Evolutionary conservation across 2,888 invertebrate genomes (phyloP).

Genomic region (Diarsia dahlii): DNA sequence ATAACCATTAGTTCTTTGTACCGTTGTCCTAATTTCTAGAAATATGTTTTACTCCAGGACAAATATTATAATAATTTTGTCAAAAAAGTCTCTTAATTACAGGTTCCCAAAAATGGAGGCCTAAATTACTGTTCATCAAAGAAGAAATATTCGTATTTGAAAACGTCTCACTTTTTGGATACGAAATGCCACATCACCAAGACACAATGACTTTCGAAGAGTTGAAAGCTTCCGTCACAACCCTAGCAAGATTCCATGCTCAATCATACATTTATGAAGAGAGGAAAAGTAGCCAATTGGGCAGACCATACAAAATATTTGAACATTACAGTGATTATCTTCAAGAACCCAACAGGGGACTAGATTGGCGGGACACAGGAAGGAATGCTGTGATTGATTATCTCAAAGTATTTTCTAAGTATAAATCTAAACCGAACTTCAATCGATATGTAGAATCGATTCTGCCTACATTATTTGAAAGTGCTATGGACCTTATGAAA

Average conservation of each 20-base stretch:
- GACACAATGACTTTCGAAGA: constrained; percentile 80
- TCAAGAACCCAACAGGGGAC: constrained; percentile 73
- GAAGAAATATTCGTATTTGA: constrained; percentile 85
- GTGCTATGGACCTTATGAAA: constrained; percentile 77
- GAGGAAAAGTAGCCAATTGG: constrained; percentile 77
- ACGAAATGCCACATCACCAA: constrained; percentile 77
- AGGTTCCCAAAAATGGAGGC: constrained; percentile 81
- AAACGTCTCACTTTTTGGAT: constrained; percentile 79
- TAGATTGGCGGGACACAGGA: constrained; percentile 81
- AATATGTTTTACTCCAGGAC: background rate
- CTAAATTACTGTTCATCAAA: constrained; percentile 74
- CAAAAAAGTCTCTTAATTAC: constrained; percentile 33
- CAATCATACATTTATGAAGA: constrained; percentile 87
- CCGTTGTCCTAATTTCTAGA: background rate
- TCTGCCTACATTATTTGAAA: constrained; percentile 74
- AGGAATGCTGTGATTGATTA: constrained; percentile 81
- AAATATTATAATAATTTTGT: background rate
- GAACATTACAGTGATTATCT: constrained; percentile 80
- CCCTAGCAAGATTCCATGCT: constrained; percentile 88
- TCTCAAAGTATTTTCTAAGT: constrained; percentile 79
- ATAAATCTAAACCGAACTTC: constrained; percentile 74
- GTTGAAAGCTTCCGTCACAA: constrained; percentile 81
- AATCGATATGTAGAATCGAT: constrained; percentile 69
- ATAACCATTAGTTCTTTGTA: too few relatives aligned
- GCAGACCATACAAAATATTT: constrained; percentile 81